These are phyloP conservation scores for Spinus pinus DNA, from an alignment of 2,797 vertebrate species.

Conservation along the genomic window DNA sequence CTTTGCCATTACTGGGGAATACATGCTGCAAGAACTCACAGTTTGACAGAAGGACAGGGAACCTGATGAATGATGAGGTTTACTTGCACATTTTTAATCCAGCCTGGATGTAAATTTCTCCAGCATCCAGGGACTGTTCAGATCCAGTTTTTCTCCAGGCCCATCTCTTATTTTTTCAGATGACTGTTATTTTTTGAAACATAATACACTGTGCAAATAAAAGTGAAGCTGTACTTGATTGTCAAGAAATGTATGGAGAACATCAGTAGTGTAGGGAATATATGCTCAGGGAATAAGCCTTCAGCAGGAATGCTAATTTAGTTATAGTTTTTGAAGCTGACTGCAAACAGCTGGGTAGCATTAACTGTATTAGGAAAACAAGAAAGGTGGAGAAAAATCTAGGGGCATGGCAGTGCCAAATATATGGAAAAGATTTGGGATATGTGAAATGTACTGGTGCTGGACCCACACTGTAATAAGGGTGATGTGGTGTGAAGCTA, in stretches of 20 bases:
- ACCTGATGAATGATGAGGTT: not conserved
- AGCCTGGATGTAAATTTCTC: slow-evolving; percentile 9
- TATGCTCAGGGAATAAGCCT: slow-evolving; percentile 62
- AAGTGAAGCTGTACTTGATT: slow-evolving; percentile 43
- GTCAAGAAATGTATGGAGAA: slow-evolving; percentile 61
- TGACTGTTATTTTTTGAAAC: slow-evolving; percentile 52
- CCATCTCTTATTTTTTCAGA: not conserved
- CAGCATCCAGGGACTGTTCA: not conserved
- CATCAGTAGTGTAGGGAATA: slow-evolving; percentile 52
- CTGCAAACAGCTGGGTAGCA: slow-evolving; percentile 70
- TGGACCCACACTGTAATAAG: not conserved
- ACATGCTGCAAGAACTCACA: not conserved
- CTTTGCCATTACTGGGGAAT: not conserved
- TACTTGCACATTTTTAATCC: slow-evolving; percentile 22
- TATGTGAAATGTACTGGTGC: slow-evolving; percentile 20
- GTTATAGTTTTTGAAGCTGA: slow-evolving; percentile 67
- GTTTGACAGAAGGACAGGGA: not conserved
- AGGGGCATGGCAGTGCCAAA: slow-evolving; percentile 60
- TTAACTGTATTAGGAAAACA: slow-evolving; percentile 61
- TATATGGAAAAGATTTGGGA: slow-evolving; percentile 72
- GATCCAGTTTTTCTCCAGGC: slow-evolving; percentile 10
- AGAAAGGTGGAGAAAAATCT: slow-evolving; percentile 70
- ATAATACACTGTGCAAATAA: slow-evolving; percentile 39
- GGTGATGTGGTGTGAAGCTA: not conserved
- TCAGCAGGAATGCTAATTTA: slow-evolving; percentile 67